Conservation (phyloP, 2,113 vertebrate genomes). For the Indicator maculatus region DNA sequence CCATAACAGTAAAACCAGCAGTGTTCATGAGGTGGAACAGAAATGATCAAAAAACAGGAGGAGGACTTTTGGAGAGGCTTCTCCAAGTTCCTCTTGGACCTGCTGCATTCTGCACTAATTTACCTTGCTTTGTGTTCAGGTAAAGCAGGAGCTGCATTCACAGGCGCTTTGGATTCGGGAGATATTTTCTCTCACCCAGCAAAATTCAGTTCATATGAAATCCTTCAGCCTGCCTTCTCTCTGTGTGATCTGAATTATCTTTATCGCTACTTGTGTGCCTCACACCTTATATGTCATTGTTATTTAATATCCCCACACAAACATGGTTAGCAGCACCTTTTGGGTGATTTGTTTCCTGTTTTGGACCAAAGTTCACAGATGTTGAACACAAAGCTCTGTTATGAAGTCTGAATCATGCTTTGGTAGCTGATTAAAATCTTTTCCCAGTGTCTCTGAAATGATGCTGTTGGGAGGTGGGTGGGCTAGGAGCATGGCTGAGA, state of each 20-base stretch:
- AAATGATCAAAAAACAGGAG: not conserved
- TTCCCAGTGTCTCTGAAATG: not conserved
- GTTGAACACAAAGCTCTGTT: not conserved
- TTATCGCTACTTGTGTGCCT: not conserved
- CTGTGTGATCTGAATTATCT: not conserved
- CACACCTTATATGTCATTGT: not conserved
- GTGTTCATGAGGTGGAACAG: not conserved
- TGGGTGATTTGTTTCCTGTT: not conserved
- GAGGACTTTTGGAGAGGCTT: not conserved
- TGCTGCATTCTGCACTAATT: not conserved
- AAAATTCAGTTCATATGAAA: not conserved
- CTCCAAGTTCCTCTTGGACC: not conserved
- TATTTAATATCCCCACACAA: not conserved
- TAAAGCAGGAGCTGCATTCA: not conserved
- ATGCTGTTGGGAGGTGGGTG: not conserved
- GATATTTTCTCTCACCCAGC: not conserved
- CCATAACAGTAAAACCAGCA: not conserved
- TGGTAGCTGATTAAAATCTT: not conserved
- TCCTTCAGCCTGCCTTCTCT: not conserved
- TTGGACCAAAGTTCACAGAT: not conserved
- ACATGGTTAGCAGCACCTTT: not conserved
- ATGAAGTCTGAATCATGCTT: not conserved
- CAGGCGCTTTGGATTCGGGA: not conserved
- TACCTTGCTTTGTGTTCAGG: not conserved
- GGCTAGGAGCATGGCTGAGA: not conserved